These are phyloP conservation scores for Cheirogaleus major DNA, from an alignment of 2,797 vertebrate species.

Conservation along the genomic window DNA sequence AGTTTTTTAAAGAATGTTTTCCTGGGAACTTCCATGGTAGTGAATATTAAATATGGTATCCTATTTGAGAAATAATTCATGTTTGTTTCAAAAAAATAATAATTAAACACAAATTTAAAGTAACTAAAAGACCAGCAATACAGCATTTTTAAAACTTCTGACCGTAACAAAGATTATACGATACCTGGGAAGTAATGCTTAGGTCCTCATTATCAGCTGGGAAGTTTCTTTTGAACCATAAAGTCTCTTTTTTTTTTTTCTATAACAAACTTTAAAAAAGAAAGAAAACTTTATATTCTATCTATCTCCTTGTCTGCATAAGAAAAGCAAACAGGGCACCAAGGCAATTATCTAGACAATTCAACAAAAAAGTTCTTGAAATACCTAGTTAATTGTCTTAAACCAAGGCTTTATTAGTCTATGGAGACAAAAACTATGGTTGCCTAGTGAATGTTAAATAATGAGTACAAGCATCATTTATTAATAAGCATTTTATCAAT, in stretches of 20 bases:
- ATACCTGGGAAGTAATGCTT: not conserved
- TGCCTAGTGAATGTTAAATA: slow-evolving; percentile 57
- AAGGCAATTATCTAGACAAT: slow-evolving; percentile 11
- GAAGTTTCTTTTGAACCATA: not conserved
- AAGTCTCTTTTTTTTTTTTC: not conserved
- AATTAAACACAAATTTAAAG: not conserved
- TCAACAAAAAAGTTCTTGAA: slow-evolving; percentile 53
- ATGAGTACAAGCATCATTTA: slow-evolving; percentile 58
- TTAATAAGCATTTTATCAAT: slow-evolving; percentile 63
- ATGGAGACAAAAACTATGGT: not conserved
- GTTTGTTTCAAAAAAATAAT: not conserved
- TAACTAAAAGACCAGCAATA: not conserved
- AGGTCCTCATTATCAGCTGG: not conserved
- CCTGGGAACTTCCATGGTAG: not conserved
- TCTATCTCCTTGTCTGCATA: not conserved
- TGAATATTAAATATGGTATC: not conserved
- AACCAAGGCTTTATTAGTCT: slow-evolving; percentile 46
- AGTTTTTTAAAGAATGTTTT: not conserved
- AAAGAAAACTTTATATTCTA: not conserved
- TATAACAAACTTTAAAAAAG: not conserved
- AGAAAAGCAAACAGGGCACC: slow-evolving; percentile 3
- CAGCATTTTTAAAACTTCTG: not conserved
- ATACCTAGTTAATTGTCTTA: slow-evolving; percentile 45
- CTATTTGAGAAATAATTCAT: not conserved
- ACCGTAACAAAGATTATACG: not conserved